Conservation (phyloP, 2,113 vertebrate genomes). For the Podocnemis expansa region DNA sequence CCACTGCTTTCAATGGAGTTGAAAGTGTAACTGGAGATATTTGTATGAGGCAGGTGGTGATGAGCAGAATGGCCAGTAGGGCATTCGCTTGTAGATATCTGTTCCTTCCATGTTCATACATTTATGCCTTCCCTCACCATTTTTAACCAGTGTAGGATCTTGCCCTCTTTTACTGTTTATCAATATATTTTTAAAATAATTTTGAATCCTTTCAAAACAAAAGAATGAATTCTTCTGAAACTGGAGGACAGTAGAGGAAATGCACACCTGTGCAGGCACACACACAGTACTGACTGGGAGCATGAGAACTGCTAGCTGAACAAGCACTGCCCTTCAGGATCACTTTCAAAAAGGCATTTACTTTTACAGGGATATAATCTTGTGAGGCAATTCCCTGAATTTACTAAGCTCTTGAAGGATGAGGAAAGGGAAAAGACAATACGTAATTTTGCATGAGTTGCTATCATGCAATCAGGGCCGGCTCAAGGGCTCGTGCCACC, state of each 20-base stretch:
- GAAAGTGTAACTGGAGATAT: not conserved
- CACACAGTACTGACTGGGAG: not conserved
- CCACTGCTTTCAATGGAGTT: not conserved
- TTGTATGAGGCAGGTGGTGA: not conserved
- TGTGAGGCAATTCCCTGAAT: not conserved
- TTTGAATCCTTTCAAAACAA: not conserved
- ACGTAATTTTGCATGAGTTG: rapidly evolving
- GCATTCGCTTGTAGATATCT: not conserved
- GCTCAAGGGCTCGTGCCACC: too few species aligned
- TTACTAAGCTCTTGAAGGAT: rapidly evolving
- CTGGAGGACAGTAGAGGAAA: too few species aligned
- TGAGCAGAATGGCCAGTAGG: not conserved
- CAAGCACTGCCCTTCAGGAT: not conserved
- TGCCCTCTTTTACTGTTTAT: not conserved
- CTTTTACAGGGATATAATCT: not conserved
- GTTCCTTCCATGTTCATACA: not conserved
- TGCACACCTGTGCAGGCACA: rapidly evolving
- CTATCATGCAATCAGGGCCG: rapidly evolving
- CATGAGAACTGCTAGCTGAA: not conserved
- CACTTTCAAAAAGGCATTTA: not conserved
- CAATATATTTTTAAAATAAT: not conserved
- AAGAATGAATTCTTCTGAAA: rapidly evolving
- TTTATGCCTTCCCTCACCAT: not conserved
- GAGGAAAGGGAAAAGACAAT: rapidly evolving
- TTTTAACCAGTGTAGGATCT: not conserved